Percentiles rank a stretch among this genome's conserved stretches.
phyloP scores from a whole-genome alignment of 2,113 vertebrate genomes.

The Spea bombifrons region DNA sequence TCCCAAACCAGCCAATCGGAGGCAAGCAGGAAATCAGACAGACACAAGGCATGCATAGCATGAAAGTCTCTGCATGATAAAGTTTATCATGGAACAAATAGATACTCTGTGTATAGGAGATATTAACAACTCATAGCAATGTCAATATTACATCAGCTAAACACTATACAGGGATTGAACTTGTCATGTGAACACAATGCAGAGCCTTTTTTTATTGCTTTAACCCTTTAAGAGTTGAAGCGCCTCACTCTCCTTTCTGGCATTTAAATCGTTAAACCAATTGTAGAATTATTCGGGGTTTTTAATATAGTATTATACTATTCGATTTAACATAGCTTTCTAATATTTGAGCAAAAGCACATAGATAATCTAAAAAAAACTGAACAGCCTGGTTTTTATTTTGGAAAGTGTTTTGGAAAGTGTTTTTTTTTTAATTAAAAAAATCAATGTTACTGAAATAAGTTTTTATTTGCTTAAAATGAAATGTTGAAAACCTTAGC shows the following conservation, averaged over 20 bases:
- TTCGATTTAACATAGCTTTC: too few species aligned
- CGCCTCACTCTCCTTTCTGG: neutral
- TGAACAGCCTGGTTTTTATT: too few species aligned
- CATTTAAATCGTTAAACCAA: too few species aligned
- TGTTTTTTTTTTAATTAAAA: too few species aligned
- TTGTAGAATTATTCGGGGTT: too few species aligned
- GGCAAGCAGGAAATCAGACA: conserved; percentile 36
- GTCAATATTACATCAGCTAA: conserved; percentile 7
- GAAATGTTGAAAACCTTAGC: too few species aligned
- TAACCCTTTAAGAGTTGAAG: neutral
- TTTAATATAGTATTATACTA: too few species aligned
- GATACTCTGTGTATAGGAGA: conserved; percentile 34
- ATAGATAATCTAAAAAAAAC: too few species aligned
- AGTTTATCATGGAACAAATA: conserved; percentile 38
- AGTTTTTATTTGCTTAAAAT: too few species aligned
- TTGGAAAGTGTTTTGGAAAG: too few species aligned
- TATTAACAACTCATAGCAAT: conserved; percentile 28
- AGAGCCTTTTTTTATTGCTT: neutral
- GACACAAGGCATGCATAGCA: conserved; percentile 44
- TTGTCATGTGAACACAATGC: neutral
- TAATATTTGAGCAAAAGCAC: too few species aligned
- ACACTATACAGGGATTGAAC: neutral
- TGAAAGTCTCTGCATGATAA: conserved; percentile 32
- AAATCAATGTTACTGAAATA: too few species aligned
- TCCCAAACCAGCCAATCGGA: conserved; percentile 18